Evolutionary conservation across 2,888 invertebrate genomes (phyloP).

Genomic region (Luperina testacea): DNA sequence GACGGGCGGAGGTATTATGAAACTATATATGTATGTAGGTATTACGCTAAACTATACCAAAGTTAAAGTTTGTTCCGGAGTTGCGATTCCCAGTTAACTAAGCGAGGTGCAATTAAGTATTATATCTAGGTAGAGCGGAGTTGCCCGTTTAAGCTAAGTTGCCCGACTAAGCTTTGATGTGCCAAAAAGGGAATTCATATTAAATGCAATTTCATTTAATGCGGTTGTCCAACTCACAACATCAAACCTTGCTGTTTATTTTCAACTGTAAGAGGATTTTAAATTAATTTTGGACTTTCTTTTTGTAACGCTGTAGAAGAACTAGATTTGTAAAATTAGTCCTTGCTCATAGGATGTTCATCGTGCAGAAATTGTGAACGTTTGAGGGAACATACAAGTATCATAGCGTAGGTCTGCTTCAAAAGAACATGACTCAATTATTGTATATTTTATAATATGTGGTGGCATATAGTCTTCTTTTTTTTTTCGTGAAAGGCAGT

Average conservation of each 20-base stretch:
- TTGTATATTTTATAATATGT: conserved; percentile 64
- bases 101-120: conserved; percentile 68
- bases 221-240: conserved; percentile 54
- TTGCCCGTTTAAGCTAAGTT: no score
- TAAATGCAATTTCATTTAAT: conserved; percentile 71
- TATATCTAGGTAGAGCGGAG: conserved; percentile 66
- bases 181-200: conserved; percentile 74
- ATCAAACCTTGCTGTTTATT: conserved; percentile 51
- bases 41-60: conserved; percentile 61
- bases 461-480: conserved; percentile 69
- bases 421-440: conserved; percentile 52
- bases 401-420: not conserved
- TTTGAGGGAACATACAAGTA: not conserved
- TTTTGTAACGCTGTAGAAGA: not conserved
- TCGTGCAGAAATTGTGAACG: not conserved
- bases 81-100: conserved; percentile 74
- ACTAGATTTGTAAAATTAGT: conserved; percentile 7
- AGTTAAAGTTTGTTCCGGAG: conserved; percentile 76
- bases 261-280: conserved; percentile 25
- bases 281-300: conserved; percentile 8
- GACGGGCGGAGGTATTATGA: conserved; percentile 43
- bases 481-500: conserved; percentile 79
- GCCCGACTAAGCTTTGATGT: conserved; percentile 68
- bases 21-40: conserved; percentile 48
- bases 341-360: not conserved